These are phyloP conservation scores for Molossus alvarezi DNA, from an alignment of 2,797 vertebrate species.

Conservation along the genomic window DNA sequence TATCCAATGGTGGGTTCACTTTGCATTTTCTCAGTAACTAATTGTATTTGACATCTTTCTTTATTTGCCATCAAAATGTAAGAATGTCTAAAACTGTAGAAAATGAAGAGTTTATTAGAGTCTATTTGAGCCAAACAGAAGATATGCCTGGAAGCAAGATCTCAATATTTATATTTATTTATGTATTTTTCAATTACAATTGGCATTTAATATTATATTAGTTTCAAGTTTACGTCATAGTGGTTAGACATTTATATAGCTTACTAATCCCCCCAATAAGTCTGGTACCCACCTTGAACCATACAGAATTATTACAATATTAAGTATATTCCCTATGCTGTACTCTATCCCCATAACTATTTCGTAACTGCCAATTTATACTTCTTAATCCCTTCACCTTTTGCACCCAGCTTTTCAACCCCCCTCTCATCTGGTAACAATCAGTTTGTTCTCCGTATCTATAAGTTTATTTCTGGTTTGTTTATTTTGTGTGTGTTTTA, in stretches of 20 bases:
- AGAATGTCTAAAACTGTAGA: background rate
- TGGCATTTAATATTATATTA: background rate
- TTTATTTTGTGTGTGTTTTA: background rate
- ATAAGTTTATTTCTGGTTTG: background rate
- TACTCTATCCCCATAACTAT: background rate
- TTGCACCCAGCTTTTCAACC: background rate
- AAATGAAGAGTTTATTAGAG: background rate
- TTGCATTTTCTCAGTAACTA: background rate
- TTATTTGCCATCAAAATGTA: background rate
- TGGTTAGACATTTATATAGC: background rate
- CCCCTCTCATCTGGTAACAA: background rate
- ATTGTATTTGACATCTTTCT: background rate
- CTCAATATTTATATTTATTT: background rate
- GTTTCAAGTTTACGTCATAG: background rate
- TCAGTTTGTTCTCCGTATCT: background rate
- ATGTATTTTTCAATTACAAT: background rate
- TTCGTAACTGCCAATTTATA: background rate
- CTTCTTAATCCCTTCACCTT: background rate
- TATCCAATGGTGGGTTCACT: background rate
- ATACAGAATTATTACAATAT: background rate
- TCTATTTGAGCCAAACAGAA: background rate
- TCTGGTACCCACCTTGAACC: background rate
- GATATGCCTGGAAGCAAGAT: background rate
- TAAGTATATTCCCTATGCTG: background rate
- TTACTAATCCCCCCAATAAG: background rate